These are phyloP conservation scores for Erebia palarica DNA, from an alignment of 2,888 invertebrate genomes.

Conservation along the genomic window DNA sequence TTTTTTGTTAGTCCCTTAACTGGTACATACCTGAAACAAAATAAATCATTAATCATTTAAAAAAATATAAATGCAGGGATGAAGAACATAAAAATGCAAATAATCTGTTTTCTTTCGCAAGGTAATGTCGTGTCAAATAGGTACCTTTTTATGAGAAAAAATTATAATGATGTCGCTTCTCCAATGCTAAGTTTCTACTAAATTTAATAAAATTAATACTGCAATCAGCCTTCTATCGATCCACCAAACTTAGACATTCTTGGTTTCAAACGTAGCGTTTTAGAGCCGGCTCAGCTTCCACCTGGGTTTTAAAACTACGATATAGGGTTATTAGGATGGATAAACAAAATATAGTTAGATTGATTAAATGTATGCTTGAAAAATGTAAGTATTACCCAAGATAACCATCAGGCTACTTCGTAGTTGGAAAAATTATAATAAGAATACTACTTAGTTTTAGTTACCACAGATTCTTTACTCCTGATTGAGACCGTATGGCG, in stretches of 20 bases:
- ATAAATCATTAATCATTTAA: slow-evolving; percentile 2
- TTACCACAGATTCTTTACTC: not conserved
- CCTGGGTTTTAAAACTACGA: too few species aligned
- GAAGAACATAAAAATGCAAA: not conserved
- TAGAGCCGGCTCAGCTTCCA: too few species aligned
- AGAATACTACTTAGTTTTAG: not conserved
- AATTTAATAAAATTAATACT: not conserved
- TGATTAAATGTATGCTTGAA: too few species aligned
- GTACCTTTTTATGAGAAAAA: not conserved
- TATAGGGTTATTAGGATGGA: too few species aligned
- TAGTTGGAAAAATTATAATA: not conserved
- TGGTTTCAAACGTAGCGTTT: too few species aligned
- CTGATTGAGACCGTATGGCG: not conserved
- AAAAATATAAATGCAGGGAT: not conserved
- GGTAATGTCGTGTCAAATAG: not conserved
- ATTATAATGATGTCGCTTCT: not conserved
- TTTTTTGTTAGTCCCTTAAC: not conserved
- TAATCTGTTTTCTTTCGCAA: not conserved
- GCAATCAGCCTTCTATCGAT: not conserved
- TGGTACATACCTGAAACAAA: slow-evolving; percentile 35
- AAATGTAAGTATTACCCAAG: too few species aligned
- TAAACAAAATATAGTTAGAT: too few species aligned
- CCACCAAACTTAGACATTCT: too few species aligned
- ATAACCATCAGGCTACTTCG: too few species aligned
- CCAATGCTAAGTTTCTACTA: not conserved